Conservation (phyloP, 2,888 invertebrate genomes). For the Notodonta dromedarius region DNA sequence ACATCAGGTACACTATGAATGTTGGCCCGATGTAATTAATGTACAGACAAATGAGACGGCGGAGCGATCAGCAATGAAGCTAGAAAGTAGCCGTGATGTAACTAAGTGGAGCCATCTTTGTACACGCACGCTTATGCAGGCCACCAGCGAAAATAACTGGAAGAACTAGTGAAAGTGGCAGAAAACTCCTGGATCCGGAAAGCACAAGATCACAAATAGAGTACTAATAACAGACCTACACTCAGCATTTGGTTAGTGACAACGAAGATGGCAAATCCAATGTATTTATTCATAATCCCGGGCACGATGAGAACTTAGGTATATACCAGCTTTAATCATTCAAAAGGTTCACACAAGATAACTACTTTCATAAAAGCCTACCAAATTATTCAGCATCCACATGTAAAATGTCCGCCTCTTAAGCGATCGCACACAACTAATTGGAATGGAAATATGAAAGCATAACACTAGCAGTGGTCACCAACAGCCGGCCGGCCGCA, state of each 20-base stretch:
- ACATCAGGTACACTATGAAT: background rate
- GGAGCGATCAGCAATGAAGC: background rate
- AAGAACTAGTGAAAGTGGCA: too few relatives aligned
- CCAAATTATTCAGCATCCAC: background rate
- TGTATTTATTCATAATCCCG: too few relatives aligned
- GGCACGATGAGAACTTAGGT: too few relatives aligned
- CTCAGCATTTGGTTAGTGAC: too few relatives aligned
- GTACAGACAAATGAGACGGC: background rate
- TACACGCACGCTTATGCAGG: too few relatives aligned
- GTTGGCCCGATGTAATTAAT: constrained; percentile 2
- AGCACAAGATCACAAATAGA: too few relatives aligned
- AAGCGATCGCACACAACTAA: background rate
- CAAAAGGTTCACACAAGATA: background rate
- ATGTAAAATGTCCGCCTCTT: background rate
- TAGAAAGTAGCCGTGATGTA: background rate
- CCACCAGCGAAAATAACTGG: too few relatives aligned
- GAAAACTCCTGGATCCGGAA: too few relatives aligned
- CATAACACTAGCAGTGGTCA: constrained; percentile 7
- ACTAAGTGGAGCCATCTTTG: too few relatives aligned
- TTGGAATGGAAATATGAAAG: constrained; percentile 9
- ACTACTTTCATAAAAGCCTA: background rate
- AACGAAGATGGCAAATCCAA: too few relatives aligned
- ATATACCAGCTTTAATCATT: background rate
- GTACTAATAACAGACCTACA: too few relatives aligned
- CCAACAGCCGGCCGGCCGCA: background rate